Conservation (phyloP, 2,113 vertebrate genomes). For the Otus sunia region DNA sequence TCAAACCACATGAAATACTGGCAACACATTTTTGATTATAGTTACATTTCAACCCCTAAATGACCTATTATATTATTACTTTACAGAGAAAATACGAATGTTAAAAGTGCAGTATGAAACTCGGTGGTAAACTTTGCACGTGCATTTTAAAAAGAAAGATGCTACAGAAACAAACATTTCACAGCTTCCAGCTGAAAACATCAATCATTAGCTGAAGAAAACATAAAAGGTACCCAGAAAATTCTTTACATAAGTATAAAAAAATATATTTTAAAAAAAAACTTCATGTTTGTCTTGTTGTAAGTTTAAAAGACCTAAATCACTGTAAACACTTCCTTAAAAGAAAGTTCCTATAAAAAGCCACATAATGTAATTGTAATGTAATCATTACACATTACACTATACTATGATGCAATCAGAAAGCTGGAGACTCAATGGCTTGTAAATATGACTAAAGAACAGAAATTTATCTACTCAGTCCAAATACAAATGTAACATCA, state of each 20-base stretch:
- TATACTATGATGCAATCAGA: neutral
- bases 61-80: neutral
- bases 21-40: neutral
- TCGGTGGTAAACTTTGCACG: neutral
- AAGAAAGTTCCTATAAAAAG: neutral
- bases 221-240: neutral
- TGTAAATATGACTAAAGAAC: neutral
- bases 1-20: neutral
- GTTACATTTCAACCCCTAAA: neutral
- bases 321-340: neutral
- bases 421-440: neutral
- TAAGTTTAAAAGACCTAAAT: neutral
- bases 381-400: neutral
- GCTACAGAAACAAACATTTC: neutral
- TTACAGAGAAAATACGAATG: neutral
- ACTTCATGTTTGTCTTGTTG: neutral
- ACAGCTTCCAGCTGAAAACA: neutral
- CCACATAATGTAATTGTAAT: neutral
- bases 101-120: neutral
- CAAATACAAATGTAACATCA: slow-evolving; percentile 24
- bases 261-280: neutral
- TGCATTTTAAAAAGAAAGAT: neutral
- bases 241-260: neutral
- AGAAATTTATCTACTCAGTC: slow-evolving; percentile 23
- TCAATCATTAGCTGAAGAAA: neutral